These are phyloP conservation scores for Notoglanidium macrostoma DNA, from an alignment of 2,797 vertebrate species.

Conservation along the genomic window DNA sequence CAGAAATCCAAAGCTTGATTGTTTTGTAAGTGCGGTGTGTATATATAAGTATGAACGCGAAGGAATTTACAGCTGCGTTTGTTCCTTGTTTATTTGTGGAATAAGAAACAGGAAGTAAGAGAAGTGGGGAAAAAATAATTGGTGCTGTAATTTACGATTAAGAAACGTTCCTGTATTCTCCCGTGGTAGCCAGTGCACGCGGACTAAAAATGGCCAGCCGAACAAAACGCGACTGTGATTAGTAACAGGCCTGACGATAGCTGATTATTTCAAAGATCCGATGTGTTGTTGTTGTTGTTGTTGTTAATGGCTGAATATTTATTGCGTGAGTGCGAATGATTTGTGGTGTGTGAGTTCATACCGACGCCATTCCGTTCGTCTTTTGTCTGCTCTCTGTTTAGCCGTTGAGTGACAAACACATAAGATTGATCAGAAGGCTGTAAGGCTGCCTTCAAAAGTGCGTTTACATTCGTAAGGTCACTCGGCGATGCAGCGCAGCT, in stretches of 20 bases:
- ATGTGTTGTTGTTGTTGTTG: conserved; percentile 41
- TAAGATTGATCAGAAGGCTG: not conserved
- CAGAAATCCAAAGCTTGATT: no score
- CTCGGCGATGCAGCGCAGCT: not conserved
- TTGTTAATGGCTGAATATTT: conserved; percentile 43
- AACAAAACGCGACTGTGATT: conserved; percentile 6
- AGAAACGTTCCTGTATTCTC: not conserved
- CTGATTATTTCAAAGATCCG: not conserved
- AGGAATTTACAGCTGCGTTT: conserved; percentile 20
- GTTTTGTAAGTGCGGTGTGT: not conserved
- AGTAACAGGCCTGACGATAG: conserved; percentile 7
- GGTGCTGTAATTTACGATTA: not conserved
- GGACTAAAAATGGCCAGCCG: not conserved
- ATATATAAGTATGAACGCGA: conserved; percentile 17
- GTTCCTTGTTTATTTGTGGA: conserved; percentile 36
- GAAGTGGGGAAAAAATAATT: not conserved
- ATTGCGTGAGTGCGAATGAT: conserved; percentile 21
- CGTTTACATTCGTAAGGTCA: conserved; percentile 14
- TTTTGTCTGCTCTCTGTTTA: not conserved
- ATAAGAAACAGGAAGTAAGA: not conserved
- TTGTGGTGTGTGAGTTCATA: not conserved
- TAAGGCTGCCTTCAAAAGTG: not conserved
- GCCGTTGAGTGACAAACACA: not conserved
- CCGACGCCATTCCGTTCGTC: not conserved
- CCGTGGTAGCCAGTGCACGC: not conserved